Base-by-base conservation (phyloP, 2,113 vertebrate genomes). In the Noctilio leporinus region DNA sequence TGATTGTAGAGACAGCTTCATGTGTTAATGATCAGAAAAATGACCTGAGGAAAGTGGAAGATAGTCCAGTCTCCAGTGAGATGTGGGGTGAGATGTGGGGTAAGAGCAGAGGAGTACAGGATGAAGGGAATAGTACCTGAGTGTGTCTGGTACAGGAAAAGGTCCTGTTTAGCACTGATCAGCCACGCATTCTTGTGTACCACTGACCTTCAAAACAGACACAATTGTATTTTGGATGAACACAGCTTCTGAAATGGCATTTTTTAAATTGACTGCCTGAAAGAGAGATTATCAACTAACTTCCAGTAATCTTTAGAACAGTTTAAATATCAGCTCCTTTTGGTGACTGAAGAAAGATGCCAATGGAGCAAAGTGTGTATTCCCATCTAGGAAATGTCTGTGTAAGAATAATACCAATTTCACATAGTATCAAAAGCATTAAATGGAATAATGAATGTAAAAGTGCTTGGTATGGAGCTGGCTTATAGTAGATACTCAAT, bases 81-180 rank as follows among this genome's bases (percentile, higher is more conserved):
- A 20, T 0, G 0, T 22, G 28, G 72, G 4, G 26, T 3, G 28
- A 76, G n/a, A 20, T 0, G 0, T 22, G 28, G 72, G 4, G n/a
- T 19, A 64, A 62, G 47, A 10, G 6, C 10, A 2, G 1, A 51
- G 19, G 15, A 28, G 22, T 9, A 28, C 6, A 35, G 10, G 11
- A 3, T 38, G 9, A 67, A 64, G 47, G 6, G 33, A 40, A 30
- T 1, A 22, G 24, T 98, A 99, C 98, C 98, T 98, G 98, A 86
- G 77, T 98, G 69, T 0, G 97, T 98, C 19, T 99, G 98, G 38
- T 98, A 98, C 89, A 98, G 87, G 90, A 99, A 99, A 70, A 98
- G 97, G 1, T 98, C 98, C 85, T 98, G 98, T 53, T 98, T 98
- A 22, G 98, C 98, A 89, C 98, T 98, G 97, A 99, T 93, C 49